Evolutionary conservation across 2,113 vertebrate species (phyloP).

Genomic region (Orcinus orca): DNA sequence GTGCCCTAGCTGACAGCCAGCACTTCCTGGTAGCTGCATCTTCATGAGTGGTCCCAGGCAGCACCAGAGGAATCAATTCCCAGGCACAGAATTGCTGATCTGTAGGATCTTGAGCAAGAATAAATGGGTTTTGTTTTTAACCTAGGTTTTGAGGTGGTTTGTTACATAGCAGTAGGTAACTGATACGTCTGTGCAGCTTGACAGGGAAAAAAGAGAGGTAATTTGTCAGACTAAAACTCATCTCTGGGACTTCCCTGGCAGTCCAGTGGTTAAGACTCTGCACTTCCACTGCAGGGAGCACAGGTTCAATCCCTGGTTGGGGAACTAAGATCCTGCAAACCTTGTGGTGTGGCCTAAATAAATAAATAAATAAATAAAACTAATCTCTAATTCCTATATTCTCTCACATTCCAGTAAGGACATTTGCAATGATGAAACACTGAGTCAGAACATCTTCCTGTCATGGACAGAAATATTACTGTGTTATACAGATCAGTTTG

Average conservation of each 20-base stretch:
- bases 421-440: not conserved
- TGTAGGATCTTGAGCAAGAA: not conserved
- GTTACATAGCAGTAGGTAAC: not conserved
- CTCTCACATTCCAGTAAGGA: not conserved
- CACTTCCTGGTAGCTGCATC: not conserved
- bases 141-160: not conserved
- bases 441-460: constrained; percentile 25
- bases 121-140: not conserved
- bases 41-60: not conserved
- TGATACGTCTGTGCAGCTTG: not conserved
- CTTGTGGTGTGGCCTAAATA: not conserved
- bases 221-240: constrained; percentile 7
- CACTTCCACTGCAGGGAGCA: not conserved
- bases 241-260: not conserved
- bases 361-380: not conserved
- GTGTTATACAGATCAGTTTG: not conserved
- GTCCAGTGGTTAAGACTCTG: not conserved
- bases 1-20: not conserved
- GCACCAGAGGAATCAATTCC: not conserved
- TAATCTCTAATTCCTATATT: not conserved
- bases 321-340: not conserved
- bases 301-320: not conserved
- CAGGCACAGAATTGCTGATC: not conserved
- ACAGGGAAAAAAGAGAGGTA: not conserved
- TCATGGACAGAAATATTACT: not conserved